Percentiles rank a stretch among this genome's conserved stretches.
Evolutionary conservation across 1,140 invertebrate species (phyloP).

Genomic region (Brachystomella parvula): DNA sequence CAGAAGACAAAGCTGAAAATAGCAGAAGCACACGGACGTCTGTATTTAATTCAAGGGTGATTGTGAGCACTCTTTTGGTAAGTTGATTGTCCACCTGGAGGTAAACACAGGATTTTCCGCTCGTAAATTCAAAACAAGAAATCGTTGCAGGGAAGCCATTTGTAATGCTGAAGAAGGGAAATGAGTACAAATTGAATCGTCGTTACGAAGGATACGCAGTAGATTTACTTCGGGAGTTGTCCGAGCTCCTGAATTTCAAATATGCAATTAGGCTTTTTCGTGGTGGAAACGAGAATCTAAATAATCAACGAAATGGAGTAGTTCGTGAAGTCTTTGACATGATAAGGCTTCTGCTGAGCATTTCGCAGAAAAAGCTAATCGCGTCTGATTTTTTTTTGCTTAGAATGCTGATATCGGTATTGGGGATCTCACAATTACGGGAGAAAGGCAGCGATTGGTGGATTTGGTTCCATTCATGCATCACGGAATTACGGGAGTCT

Average conservation of each 20-base stretch:
- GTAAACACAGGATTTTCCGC: neutral
- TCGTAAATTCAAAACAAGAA: slow-evolving; percentile 8
- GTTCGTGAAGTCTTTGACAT: slow-evolving; percentile 68
- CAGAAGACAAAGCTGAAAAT: too few relatives aligned
- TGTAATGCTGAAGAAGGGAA: slow-evolving; percentile 78
- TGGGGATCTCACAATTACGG: slow-evolving; percentile 88
- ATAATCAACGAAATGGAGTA: slow-evolving; percentile 71
- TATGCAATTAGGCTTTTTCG: slow-evolving; percentile 70
- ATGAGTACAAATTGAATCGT: slow-evolving; percentile 66
- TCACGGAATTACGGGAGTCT: slow-evolving; percentile 78
- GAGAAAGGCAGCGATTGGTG: slow-evolving; percentile 68
- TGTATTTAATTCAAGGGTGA: too few relatives aligned
- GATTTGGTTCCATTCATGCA: slow-evolving; percentile 39
- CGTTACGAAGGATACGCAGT: slow-evolving; percentile 82
- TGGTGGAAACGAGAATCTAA: slow-evolving; percentile 65
- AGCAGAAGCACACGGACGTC: too few relatives aligned
- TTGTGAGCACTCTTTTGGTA: neutral
- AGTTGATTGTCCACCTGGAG: neutral
- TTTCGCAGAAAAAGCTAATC: neutral
- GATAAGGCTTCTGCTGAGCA: slow-evolving; percentile 46
- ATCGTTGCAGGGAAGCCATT: slow-evolving; percentile 70
- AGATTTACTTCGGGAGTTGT: slow-evolving; percentile 78
- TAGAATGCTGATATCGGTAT: slow-evolving; percentile 83
- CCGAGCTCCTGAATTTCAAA: slow-evolving; percentile 76
- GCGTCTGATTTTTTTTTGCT: slow-evolving; percentile 15